Conservation (phyloP, 2,888 invertebrate genomes). For the Yponomeuta plumbellus region DNA sequence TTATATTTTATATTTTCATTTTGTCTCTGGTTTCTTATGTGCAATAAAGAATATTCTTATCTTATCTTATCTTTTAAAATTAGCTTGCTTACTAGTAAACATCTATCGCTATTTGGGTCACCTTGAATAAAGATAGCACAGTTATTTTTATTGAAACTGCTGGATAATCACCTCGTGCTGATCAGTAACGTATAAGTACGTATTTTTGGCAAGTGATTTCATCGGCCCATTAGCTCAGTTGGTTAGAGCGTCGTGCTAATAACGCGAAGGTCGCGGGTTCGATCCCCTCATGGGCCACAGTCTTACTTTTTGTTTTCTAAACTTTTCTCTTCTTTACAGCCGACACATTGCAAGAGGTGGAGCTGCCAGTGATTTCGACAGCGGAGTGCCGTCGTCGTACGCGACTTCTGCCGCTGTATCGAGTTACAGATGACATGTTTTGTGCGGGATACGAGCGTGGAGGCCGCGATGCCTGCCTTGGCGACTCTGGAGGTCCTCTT, state of each 20-base stretch:
- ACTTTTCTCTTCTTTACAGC: constrained; percentile 64
- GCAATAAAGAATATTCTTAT: no score
- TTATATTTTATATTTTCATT: background rate
- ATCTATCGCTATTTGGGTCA: background rate
- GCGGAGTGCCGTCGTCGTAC: constrained; percentile 85
- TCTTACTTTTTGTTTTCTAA: background rate
- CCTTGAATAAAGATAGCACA: constrained; percentile 2
- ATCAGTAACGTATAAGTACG: background rate
- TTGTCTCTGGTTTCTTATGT: no score
- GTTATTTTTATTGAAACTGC: background rate
- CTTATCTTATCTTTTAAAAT: no score
- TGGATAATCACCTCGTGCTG: background rate
- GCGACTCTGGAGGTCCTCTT: constrained; percentile 87
- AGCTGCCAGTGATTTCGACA: constrained; percentile 86
- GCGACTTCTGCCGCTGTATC: constrained; percentile 83
- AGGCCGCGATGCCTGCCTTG: constrained; percentile 87
- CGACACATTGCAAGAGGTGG: constrained; percentile 88
- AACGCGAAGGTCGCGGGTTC: constrained; percentile 20
- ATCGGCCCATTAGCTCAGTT: constrained; percentile 17
- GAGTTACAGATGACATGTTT: constrained; percentile 88
- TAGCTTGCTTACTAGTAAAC: no score
- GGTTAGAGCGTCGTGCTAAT: constrained; percentile 21
- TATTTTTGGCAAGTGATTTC: background rate
- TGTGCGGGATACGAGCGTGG: constrained; percentile 88
- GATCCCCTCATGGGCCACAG: constrained; percentile 17